Base-by-base conservation (phyloP, 2,113 vertebrate species). In the Scomber colias region DNA sequence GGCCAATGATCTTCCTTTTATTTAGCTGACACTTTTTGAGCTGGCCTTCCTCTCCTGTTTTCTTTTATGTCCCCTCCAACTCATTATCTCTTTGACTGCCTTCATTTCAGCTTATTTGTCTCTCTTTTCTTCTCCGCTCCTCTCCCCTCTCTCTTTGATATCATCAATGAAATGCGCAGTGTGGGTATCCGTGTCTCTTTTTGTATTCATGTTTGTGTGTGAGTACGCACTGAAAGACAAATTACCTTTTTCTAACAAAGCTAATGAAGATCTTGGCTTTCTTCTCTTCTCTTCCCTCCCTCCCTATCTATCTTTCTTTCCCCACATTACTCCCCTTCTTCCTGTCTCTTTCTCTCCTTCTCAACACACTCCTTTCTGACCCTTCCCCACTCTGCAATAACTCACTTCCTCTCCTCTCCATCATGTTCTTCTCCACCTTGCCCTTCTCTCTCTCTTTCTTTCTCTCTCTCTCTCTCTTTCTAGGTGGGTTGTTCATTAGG, bases 401-500 rank as follows among this genome's bases (percentile, higher is more conserved):
- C 62, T 89, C 69, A 80, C 82, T 83, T 81, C 79, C 89, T 84
- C 21, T 65, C 56, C 59, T 63, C 69, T 75, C 72, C 55, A 48
- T 83, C 86, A 69, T 85, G 31, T 24, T 71, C 64, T 31, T 76
- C 40, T 73, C 68, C 44, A 44, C 53, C 67, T 21, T 82, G 35
- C 59, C 59, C 68, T 61, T 55, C 72, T 60, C 83, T 89, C 71
- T 77, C 61, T 48, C 21, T 73, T 61, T 55, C 72, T 60, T 82
- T 89, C 71, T 77, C 61, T 48, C 21, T 73, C 49, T 73, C 31
- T 68, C 16, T 74, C 71, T 9, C 49, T 73, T 31, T 77, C 83
- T 92, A 99, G 98, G 98, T 94, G 98, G 98, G 84, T 95, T 99
- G 94, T 99, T 99, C 96, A 99, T 99, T 95, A 96, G 98, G 95